A percentile compares a stretch with the other conserved stretches of the same genome.
These are phyloP conservation scores for Unio delphinus DNA, from an alignment of 2,888 invertebrate genomes.

Conservation along the genomic window DNA sequence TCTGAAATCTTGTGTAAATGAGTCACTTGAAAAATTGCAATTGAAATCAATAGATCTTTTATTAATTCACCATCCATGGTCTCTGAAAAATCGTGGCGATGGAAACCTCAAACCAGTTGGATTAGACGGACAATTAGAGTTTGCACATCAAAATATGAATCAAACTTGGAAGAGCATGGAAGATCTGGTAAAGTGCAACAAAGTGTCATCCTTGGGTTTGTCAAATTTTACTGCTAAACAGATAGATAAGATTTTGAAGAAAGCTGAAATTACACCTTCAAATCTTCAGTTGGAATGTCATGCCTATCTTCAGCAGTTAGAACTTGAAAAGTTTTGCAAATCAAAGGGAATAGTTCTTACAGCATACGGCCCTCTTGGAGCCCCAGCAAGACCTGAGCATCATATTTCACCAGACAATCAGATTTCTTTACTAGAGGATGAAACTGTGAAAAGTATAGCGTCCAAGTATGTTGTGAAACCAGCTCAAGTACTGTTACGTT, in stretches of 20 bases:
- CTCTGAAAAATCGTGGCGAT: constrained; percentile 38
- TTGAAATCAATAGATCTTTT: constrained; percentile 52
- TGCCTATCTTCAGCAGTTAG: constrained; percentile 50
- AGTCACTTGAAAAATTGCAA: constrained; percentile 48
- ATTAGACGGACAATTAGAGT: constrained; percentile 28
- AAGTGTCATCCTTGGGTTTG: constrained; percentile 49
- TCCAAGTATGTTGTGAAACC: constrained; percentile 40
- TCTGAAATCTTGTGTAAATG: constrained; percentile 36
- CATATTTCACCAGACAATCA: constrained; percentile 11
- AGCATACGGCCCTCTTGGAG: constrained; percentile 52
- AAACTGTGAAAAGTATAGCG: constrained; percentile 42
- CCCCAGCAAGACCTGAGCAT: constrained; percentile 27
- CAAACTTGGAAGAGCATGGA: constrained; percentile 55
- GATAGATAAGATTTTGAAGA: constrained; percentile 39
- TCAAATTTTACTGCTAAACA: constrained; percentile 56
- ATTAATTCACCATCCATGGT: constrained; percentile 60
- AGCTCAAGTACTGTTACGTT: constrained; percentile 55
- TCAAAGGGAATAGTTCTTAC: constrained; percentile 42
- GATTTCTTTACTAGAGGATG: constrained; percentile 24
- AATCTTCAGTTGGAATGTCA: constrained; percentile 60
- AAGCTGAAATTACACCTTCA: constrained; percentile 41
- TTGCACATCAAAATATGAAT: constrained; percentile 35
- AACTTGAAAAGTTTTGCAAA: constrained; percentile 40
- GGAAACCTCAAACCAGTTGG: constrained; percentile 30
- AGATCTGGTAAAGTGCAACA: constrained; percentile 31